Conservation (phyloP, 2,888 invertebrate genomes). For the Cloeon dipterum region DNA sequence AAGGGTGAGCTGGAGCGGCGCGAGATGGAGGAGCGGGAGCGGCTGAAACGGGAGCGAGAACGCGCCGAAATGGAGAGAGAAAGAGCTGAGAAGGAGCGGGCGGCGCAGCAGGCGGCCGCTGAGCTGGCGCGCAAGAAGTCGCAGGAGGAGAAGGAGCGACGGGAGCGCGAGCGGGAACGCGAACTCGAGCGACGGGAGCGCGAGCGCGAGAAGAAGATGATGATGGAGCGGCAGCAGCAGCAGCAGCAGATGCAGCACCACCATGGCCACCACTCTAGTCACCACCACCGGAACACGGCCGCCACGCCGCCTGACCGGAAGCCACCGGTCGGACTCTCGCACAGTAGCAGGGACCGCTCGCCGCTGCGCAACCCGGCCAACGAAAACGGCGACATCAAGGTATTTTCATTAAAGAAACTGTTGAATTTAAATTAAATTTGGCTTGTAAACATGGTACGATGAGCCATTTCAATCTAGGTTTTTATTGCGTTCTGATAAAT, state of each 20-base stretch:
- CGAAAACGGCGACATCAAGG: slow-evolving; percentile 3
- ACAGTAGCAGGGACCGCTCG: neutral
- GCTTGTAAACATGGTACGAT: too few species aligned
- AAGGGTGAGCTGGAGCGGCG: slow-evolving; percentile 1
- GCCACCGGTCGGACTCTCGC: neutral
- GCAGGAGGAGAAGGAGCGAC: slow-evolving; percentile 28
- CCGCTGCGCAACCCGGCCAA: slow-evolving; percentile 1
- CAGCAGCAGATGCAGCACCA: neutral
- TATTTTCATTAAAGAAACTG: neutral
- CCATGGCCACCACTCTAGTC: neutral
- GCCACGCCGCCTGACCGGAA: neutral
- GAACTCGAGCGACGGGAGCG: slow-evolving; percentile 27
- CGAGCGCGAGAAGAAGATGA: slow-evolving; percentile 21
- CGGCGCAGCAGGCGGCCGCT: slow-evolving; percentile 20
- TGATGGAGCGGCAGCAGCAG: slow-evolving; percentile 20
- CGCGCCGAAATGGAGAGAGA: slow-evolving; percentile 30
- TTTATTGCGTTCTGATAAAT: too few species aligned
- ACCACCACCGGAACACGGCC: neutral
- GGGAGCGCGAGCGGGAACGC: slow-evolving; percentile 28
- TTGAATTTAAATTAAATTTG: too few species aligned
- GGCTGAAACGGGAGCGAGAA: slow-evolving; percentile 27
- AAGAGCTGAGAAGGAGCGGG: slow-evolving; percentile 17
- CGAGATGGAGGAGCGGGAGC: slow-evolving; percentile 26
- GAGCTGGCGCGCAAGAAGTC: slow-evolving; percentile 16
- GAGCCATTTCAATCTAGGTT: too few species aligned